Base-by-base conservation (phyloP, 1,140 invertebrate species). In the Drosophila mauritiana region DNA sequence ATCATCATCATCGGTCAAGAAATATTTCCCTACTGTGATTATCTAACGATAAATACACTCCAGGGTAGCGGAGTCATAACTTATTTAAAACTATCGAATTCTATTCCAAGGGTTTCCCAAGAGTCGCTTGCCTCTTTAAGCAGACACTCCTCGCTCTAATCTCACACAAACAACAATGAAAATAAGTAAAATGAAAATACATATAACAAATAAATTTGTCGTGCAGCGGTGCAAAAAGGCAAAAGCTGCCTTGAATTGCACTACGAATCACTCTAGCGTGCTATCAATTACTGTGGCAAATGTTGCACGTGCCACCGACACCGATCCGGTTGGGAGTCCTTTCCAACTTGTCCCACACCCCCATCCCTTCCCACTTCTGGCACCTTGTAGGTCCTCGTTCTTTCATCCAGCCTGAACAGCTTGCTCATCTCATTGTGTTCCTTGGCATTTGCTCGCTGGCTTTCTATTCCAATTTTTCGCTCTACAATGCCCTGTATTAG, bases 251-350 rank as follows among this genome's bases (percentile, higher is more conserved):
- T 74, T 63, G 75, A 82, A 76, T 86, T 82, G 83, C 78, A 54
- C 75, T 88, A 79, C 62, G 84, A 88, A 88, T 89, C 83, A 89
- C 65, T 88, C 84, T 89, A 80, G 83, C 83, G 76, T 88, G 83
- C 83, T 89, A 88, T 88, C 83, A 88, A 88, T 88, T 88, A 88
- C 83, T 89, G 80, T 83, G 84, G 84, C 83, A 83, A 88, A 84
- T 88, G 83, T 89, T 88, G 83, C 83, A 88, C 83, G 83, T 89
- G 83, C 83, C 75, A 76, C 79, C 48, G 77, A 73, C 59, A 63
- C 58, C 51, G 72, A 76, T 72, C 74, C 34, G 64, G 61, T 53
- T 31, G 36, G 58, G 5, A 7, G 39, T 40, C 59, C 39, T 40
- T 10, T 45, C 57, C 36, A 8, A n/a, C 22, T 8, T n/a, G 22